phyloP scores from a whole-genome alignment of 2,888 invertebrate species.

The Rhagophthalmus giganteus region DNA sequence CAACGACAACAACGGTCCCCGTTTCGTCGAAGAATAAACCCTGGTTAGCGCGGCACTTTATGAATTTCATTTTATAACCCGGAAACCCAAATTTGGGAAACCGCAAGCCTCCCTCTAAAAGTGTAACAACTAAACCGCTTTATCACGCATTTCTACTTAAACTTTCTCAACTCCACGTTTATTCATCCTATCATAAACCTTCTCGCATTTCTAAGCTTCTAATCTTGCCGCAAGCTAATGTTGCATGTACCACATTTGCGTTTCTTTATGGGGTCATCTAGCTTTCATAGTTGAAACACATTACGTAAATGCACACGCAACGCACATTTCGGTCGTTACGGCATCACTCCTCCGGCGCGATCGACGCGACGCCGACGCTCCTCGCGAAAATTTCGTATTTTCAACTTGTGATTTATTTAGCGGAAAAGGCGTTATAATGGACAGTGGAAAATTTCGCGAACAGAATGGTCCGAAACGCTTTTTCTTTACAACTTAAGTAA shows the following conservation, averaged over 20 bases:
- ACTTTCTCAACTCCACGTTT: background rate
- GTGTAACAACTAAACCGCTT: background rate
- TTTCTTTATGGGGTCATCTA: background rate
- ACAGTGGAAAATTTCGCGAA: too few species aligned
- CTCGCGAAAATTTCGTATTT: too few species aligned
- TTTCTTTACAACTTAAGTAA: background rate
- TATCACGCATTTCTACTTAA: background rate
- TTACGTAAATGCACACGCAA: background rate
- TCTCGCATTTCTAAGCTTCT: background rate
- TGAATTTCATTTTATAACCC: background rate
- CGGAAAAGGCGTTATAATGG: too few species aligned
- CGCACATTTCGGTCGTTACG: too few species aligned
- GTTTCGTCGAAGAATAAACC: too few species aligned
- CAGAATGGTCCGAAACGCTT: too few species aligned
- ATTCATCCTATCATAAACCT: background rate
- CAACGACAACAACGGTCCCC: too few species aligned
- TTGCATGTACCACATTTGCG: background rate
- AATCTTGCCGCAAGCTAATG: background rate
- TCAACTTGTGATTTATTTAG: too few species aligned
- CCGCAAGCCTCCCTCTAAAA: background rate
- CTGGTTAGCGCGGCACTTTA: too few species aligned
- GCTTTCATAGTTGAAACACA: background rate
- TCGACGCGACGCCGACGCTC: too few species aligned
- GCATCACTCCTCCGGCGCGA: too few species aligned
- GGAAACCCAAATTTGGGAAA: background rate